Evolutionary conservation across 2,113 vertebrate genomes (phyloP), one percentile per base, ranked within the genome.

Genomic region (Pseudorhombus dupliciocellatus): DNA sequence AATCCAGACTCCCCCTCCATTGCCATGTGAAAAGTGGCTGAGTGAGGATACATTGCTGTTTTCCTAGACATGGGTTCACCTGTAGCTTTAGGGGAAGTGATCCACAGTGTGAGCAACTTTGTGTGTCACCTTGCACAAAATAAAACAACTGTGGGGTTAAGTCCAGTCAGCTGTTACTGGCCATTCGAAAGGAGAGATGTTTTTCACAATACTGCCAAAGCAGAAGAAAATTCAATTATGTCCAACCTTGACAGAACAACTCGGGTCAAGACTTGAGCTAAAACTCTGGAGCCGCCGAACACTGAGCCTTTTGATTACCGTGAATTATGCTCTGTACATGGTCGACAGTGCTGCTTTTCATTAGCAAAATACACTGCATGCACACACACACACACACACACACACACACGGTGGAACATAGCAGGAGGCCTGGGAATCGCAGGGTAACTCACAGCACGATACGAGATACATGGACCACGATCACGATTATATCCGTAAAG

Each of bases 271-370:
- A 66, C 70, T 64, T 30, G 8, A 18, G 66, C 63, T 48, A 26
- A 85, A 77, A 64, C 40, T 83, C 78, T 46, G 69, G 40, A 88
- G 81, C 65, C 60, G 28, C 55, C 28, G 83, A 90, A 93, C 92
- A 93, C 83, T 90, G 89, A 88, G 86, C 60, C 90, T 91, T 93
- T 93, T 92, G 87, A 93, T 73, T 53, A 54, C 61, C 22, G 61
- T 86, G 83, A 89, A 88, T 77, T 88, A 78, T 87, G 85, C 81
- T 81, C 88, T 89, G 84, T 90, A 48, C 69, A 25, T 52, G 75
- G 70, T 66, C 60, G 4, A 93, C 92, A 93, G 89, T 81, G 90
- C 83, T 65, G 90, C 92, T 93, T 92, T 94, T 94, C 93, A 94
- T 92, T 72, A 86, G 76, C 65, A 59, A 54, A 56, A 73, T 22